phyloP scores from a whole-genome alignment of 2,113 vertebrate species.

The Lethenteron reissneri region DNA sequence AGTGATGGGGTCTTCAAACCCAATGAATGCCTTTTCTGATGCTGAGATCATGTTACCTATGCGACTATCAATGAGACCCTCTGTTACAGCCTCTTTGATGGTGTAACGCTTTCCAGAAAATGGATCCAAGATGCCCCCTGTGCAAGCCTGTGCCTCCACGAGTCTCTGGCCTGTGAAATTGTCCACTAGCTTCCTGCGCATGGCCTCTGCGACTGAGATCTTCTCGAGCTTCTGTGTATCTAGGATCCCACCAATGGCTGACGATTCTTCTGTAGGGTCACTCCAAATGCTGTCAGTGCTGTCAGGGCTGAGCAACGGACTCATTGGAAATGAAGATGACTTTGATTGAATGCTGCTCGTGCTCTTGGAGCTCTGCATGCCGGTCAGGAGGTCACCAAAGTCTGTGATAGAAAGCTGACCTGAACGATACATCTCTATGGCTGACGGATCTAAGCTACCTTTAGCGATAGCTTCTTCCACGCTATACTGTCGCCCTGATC shows the following conservation, averaged over 20 bases:
- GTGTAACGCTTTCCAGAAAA: slow-evolving; percentile 44
- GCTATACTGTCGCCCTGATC: slow-evolving; percentile 81
- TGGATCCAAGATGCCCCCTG: slow-evolving; percentile 82
- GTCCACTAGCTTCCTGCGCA: slow-evolving; percentile 70
- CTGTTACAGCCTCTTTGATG: slow-evolving; percentile 40
- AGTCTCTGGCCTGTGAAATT: slow-evolving; percentile 78
- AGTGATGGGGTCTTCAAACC: slow-evolving; percentile 85
- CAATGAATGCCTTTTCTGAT: slow-evolving; percentile 77
- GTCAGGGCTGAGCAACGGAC: not conserved
- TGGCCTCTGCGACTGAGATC: slow-evolving; percentile 75
- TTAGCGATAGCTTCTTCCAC: slow-evolving; percentile 64
- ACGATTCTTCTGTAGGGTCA: slow-evolving; percentile 58
- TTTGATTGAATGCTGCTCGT: not conserved
- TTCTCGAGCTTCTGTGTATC: slow-evolving; percentile 91
- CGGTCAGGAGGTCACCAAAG: slow-evolving; percentile 85
- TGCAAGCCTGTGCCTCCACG: slow-evolving; percentile 87
- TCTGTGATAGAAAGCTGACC: slow-evolving; percentile 79
- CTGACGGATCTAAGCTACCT: slow-evolving; percentile 57
- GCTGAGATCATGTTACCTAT: slow-evolving; percentile 90
- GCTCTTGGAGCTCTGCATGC: slow-evolving; percentile 13
- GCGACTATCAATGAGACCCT: slow-evolving; percentile 58
- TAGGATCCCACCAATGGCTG: slow-evolving; percentile 71
- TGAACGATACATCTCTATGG: slow-evolving; percentile 63
- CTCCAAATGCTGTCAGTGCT: slow-evolving; percentile 34
- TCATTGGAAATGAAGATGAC: slow-evolving; percentile 2